Percentiles rank a stretch among this genome's conserved stretches.
Conservation (phyloP, 2,113 vertebrate species). For the Lycaon pictus region DNA sequence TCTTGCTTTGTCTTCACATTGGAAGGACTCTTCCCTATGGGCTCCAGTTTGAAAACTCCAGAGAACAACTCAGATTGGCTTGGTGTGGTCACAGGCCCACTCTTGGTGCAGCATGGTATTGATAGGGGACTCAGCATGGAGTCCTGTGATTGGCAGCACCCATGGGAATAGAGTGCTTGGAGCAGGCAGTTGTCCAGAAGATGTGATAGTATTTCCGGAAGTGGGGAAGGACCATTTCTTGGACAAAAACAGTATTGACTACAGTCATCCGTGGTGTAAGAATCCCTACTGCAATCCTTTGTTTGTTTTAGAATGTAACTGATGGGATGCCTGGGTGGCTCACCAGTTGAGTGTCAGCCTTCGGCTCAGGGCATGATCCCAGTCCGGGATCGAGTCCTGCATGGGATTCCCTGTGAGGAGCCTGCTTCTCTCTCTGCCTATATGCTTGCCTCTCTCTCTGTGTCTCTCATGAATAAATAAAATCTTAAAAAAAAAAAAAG, state of each 20-base stretch:
- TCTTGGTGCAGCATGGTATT: not conserved
- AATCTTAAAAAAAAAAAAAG: too few species aligned
- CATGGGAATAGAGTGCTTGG: not conserved
- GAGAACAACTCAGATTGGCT: not conserved
- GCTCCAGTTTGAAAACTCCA: not conserved
- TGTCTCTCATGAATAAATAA: too few species aligned
- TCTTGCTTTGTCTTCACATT: not conserved
- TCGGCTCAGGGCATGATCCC: too few species aligned
- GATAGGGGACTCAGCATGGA: not conserved
- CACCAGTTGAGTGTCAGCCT: too few species aligned
- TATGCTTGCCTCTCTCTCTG: too few species aligned
- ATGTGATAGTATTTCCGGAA: not conserved
- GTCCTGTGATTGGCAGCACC: not conserved
- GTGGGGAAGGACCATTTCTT: not conserved
- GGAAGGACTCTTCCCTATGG: not conserved
- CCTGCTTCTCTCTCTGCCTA: too few species aligned
- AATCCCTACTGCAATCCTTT: not conserved
- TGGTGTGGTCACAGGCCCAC: not conserved
- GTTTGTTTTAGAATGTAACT: not conserved
- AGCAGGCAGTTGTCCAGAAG: not conserved
- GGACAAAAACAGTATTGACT: not conserved
- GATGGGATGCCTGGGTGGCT: too few species aligned
- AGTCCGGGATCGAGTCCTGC: too few species aligned
- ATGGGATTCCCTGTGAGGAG: too few species aligned
- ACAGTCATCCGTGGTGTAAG: not conserved